Evolutionary conservation across 2,888 invertebrate genomes (phyloP), one percentile per base, ranked within the genome.

Genomic region (Syrphus vitripennis): DNA sequence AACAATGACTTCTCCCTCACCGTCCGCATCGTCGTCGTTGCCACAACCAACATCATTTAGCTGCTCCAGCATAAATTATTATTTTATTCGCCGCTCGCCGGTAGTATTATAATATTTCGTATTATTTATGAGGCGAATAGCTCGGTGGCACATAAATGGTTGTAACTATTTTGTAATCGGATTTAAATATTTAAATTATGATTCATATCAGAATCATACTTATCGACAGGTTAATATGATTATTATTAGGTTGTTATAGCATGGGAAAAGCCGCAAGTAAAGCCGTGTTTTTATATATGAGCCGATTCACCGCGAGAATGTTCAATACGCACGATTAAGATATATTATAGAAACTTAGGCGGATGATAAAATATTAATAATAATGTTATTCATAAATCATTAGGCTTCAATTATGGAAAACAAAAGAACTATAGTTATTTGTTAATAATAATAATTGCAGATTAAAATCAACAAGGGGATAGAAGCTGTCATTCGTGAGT

Each of bases 151-250:
- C 70, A 70, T 71, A 70, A 83, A 65, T 19, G 21, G 16, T 31
- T 53, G 65, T 45, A 65, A 40, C 61, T 31, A 26, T 57, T 75
- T 55, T 65, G 63, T 65, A 72, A 77, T 81, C 45, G 37, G 67
- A 67, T 81, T 84, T 81, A 37, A 71, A 76, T 84, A 67, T 72
- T 84, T 31, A 61, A 71, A 75, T 71, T 71, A 67, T 76, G 71
- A 81, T 77, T 81, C 31, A 81, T 45, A 55, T 45, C 29, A 24
- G 65, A 42, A 65, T 63, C 9, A 37, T 29, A 59, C 24, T 61
- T 74, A 79, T 74, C 63, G 37, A 67, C 69, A 34, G 67, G n/a
- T 55, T 53, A 65, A 53, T 55, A 34, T 72, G 59, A 21, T 61
- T 45, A 55, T 40, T 63, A 75, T 79, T 63, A 48, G 29, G 63